Percentiles rank a stretch among this genome's conserved stretches.
Conservation (phyloP, 92 coral and sea anemone species). For the Montipora capitata region DNA sequence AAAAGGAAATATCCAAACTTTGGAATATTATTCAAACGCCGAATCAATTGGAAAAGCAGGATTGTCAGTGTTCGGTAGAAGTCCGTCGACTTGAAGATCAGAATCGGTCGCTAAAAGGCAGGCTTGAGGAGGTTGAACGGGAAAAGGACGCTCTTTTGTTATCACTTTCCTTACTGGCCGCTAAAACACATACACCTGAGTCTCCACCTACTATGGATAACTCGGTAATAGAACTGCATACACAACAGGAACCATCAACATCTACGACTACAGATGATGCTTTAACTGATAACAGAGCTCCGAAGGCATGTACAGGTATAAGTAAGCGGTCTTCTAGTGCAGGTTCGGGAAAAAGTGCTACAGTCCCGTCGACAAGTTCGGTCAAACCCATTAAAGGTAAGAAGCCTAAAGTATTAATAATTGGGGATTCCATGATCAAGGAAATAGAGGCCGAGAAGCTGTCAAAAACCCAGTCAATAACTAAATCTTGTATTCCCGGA, state of each 20-base stretch:
- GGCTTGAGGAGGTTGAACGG: too few species aligned
- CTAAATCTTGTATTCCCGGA: not conserved
- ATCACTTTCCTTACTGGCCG: constrained; percentile 10
- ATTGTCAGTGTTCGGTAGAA: too few species aligned
- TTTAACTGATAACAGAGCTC: constrained; percentile 25
- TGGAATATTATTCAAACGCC: too few species aligned
- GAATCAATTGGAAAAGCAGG: too few species aligned
- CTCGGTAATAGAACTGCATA: constrained; percentile 17
- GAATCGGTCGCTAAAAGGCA: too few species aligned
- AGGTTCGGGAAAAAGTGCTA: constrained; percentile 19
- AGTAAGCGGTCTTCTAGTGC: constrained; percentile 10
- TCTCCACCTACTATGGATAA: constrained; percentile 24
- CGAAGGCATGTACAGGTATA: constrained; percentile 27
- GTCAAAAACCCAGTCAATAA: not conserved
- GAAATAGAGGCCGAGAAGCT: not conserved
- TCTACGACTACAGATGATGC: constrained; percentile 17
- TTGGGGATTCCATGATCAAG: not conserved
- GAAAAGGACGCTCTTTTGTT: too few species aligned
- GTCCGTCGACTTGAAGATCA: too few species aligned
- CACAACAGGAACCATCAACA: constrained; percentile 23
- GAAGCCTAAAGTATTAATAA: not conserved
- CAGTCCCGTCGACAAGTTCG: constrained; percentile 18
- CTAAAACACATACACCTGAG: constrained; percentile 22
- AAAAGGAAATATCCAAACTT: too few species aligned
- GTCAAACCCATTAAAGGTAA: constrained; percentile 16